A percentile compares a stretch with the other conserved stretches of the same genome.
phyloP scores from a whole-genome alignment of 2,888 invertebrate species.

The Drosophila picticornis region DNA sequence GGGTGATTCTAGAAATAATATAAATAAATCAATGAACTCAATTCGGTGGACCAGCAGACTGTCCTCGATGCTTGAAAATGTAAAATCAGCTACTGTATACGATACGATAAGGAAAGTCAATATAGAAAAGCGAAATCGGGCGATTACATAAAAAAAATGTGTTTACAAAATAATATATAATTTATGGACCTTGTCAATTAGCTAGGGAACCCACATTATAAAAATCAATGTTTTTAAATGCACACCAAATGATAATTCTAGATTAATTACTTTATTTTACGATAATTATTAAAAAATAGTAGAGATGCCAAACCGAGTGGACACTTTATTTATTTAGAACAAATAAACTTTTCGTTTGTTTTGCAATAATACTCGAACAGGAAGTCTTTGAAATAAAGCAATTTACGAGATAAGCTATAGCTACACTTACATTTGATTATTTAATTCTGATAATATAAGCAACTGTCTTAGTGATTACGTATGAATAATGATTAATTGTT shows the following conservation, averaged over 20 bases:
- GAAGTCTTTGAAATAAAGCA: not conserved
- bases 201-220: not conserved
- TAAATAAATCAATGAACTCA: not conserved
- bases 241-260: not conserved
- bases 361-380: not conserved
- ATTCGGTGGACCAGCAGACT: not conserved
- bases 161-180: not conserved
- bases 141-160: not conserved
- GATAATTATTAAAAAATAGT: not conserved
- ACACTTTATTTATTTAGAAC: not conserved
- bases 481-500: not conserved
- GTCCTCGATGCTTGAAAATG: not conserved
- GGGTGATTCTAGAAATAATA: not conserved
- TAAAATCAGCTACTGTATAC: not conserved
- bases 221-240: not conserved
- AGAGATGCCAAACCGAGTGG: fast-evolving
- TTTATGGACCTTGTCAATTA: not conserved
- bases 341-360: not conserved
- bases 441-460: not conserved
- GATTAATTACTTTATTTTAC: not conserved
- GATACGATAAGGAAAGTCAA: not conserved
- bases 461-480: not conserved
- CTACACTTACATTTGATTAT: too few species aligned
- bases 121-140: not conserved
- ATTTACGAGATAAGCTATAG: not conserved